phyloP scores from a whole-genome alignment of 2,113 vertebrate species.

The Microcebus murinus region DNA sequence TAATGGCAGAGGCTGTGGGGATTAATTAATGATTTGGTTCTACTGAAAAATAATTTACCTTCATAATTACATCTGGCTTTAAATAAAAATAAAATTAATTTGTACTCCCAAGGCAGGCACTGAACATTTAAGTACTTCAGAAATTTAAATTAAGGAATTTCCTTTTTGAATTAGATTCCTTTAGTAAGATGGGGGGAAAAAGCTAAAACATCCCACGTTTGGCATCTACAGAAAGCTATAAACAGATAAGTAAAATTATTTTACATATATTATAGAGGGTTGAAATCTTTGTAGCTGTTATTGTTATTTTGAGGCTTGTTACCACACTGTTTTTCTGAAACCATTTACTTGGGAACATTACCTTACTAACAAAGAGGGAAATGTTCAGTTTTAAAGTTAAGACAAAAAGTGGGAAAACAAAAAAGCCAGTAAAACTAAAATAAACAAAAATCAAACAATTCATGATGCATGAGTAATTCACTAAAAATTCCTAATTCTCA shows the following conservation, averaged over 20 bases:
- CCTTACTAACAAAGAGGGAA: constrained; percentile 40
- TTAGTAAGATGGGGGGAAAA: neutral
- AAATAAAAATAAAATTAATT: constrained; percentile 42
- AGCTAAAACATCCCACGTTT: neutral
- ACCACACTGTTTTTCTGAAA: neutral
- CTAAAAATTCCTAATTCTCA: constrained; percentile 22
- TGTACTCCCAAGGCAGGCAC: neutral
- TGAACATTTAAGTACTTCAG: neutral
- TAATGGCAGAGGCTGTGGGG: neutral
- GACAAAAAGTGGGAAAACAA: constrained; percentile 30
- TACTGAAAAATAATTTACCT: constrained; percentile 45
- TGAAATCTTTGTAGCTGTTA: constrained; percentile 12
- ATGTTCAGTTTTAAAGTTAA: constrained; percentile 47
- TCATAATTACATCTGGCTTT: constrained; percentile 44
- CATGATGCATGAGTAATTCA: neutral
- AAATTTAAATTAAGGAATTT: constrained; percentile 48
- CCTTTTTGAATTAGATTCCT: constrained; percentile 34
- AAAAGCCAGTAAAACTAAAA: neutral
- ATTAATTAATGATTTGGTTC: neutral
- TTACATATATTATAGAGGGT: neutral
- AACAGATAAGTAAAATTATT: constrained; percentile 10
- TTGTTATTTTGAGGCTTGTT: neutral
- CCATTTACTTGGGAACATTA: neutral
- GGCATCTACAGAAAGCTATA: neutral
- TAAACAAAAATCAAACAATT: neutral